Evolutionary conservation across 2,888 invertebrate genomes (phyloP).

Genomic region (Latrodectus elegans): DNA sequence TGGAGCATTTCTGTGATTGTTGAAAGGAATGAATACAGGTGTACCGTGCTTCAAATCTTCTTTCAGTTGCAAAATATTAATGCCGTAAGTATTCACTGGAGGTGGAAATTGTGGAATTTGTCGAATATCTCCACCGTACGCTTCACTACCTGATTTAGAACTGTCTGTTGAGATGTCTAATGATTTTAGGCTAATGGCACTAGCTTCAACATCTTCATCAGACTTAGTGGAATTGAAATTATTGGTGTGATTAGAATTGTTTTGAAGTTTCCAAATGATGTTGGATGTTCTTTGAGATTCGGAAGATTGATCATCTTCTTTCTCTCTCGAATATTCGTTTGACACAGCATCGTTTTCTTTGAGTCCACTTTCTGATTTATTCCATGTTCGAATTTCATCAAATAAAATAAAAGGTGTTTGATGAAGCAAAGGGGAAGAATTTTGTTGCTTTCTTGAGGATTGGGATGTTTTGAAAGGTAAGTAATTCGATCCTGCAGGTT

Average conservation of each 20-base stretch:
- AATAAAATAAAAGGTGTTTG: background rate
- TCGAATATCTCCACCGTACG: background rate
- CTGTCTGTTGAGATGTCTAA: background rate
- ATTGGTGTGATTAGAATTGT: background rate
- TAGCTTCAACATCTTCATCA: background rate
- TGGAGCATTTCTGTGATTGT: background rate
- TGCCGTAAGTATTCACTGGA: slow-evolving; percentile 7
- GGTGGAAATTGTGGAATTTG: background rate
- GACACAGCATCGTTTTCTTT: background rate
- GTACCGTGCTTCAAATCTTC: slow-evolving; percentile 57
- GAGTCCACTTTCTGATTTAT: background rate
- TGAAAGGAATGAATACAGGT: slow-evolving; percentile 48
- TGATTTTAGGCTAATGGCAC: background rate
- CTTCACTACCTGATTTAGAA: background rate
- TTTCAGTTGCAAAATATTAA: slow-evolving; percentile 29
- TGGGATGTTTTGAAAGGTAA: background rate
- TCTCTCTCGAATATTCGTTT: background rate
- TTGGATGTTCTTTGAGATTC: background rate
- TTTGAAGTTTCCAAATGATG: background rate
- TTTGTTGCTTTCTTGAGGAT: background rate
- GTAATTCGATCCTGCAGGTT: background rate
- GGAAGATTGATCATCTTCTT: background rate
- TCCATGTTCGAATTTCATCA: background rate
- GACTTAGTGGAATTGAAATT: background rate
- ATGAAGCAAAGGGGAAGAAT: background rate